These are phyloP conservation scores for Phenganax subtilis DNA, from an alignment of 92 coral and sea anemone genomes.

Conservation along the genomic window DNA sequence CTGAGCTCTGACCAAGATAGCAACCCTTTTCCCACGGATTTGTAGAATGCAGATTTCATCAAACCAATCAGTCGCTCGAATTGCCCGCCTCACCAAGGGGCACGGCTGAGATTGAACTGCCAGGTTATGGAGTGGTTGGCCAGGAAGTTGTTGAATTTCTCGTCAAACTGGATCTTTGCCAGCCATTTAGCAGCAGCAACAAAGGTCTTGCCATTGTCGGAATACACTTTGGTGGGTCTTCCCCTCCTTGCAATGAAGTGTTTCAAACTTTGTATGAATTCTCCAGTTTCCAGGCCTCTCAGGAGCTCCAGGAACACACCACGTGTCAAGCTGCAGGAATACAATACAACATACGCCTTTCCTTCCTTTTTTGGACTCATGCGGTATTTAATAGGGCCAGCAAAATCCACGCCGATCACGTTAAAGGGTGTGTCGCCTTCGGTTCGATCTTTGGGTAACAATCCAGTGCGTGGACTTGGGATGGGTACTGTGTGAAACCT, in stretches of 20 bases:
- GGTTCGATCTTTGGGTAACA: neutral
- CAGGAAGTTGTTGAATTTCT: neutral
- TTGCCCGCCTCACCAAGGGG: constrained; percentile 9
- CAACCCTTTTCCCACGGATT: neutral
- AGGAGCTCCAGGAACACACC: constrained; percentile 9
- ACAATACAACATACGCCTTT: constrained; percentile 7
- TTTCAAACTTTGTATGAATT: constrained; percentile 8
- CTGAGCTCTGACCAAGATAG: constrained; percentile 3
- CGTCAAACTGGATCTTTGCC: neutral
- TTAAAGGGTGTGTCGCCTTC: constrained; percentile 1
- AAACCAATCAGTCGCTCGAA: neutral
- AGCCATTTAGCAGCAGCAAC: constrained; percentile 16
- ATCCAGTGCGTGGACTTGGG: neutral
- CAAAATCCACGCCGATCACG: constrained; percentile 10
- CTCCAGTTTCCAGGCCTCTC: neutral
- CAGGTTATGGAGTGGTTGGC: neutral
- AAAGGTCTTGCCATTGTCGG: constrained; percentile 15
- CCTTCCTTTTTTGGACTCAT: neutral
- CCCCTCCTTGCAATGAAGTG: neutral
- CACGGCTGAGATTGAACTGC: constrained; percentile 23
- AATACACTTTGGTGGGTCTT: constrained; percentile 15
- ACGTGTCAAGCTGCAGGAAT: neutral
- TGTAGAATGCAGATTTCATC: constrained; percentile 12
- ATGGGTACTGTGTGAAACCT: constrained; percentile 5
- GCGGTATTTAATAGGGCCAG: constrained; percentile 1